Evolutionary conservation across 1,140 invertebrate species (phyloP).

Genomic region (Aethina tumida): DNA sequence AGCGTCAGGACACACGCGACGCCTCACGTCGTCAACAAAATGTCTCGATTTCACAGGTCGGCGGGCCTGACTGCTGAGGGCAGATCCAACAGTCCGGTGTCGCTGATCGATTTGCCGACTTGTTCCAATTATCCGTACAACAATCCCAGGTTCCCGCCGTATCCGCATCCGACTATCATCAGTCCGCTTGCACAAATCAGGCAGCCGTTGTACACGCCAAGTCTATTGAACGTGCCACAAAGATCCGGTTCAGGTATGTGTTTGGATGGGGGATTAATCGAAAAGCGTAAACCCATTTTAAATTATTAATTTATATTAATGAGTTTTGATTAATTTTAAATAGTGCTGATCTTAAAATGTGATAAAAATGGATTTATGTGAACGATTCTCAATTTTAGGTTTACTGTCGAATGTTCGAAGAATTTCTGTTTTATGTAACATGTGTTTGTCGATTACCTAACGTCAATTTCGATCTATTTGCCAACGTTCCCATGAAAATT

Average conservation of each 20-base stretch:
- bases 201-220: slow-evolving; percentile 48
- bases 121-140: slow-evolving; percentile 61
- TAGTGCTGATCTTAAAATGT: too few species aligned
- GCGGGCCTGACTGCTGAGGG: slow-evolving; percentile 77
- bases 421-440: too few species aligned
- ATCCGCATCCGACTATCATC: slow-evolving; percentile 70
- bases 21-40: slow-evolving; percentile 85
- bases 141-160: slow-evolving; percentile 82
- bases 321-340: slow-evolving; percentile 6
- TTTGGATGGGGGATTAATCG: background rate
- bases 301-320: background rate
- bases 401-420: too few species aligned
- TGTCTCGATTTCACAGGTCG: slow-evolving; percentile 90
- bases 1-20: slow-evolving; percentile 88
- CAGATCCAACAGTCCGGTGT: slow-evolving; percentile 60
- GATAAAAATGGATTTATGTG: too few species aligned
- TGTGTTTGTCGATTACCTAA: too few species aligned
- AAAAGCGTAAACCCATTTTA: background rate
- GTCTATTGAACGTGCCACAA: slow-evolving; percentile 26
- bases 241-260: slow-evolving; percentile 14
- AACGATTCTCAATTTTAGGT: too few species aligned
- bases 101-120: slow-evolving; percentile 38
- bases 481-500: too few species aligned
- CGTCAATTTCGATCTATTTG: too few species aligned
- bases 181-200: slow-evolving; percentile 77